Conservation (phyloP, 2,888 invertebrate genomes). For the Pseudoips prasinana region DNA sequence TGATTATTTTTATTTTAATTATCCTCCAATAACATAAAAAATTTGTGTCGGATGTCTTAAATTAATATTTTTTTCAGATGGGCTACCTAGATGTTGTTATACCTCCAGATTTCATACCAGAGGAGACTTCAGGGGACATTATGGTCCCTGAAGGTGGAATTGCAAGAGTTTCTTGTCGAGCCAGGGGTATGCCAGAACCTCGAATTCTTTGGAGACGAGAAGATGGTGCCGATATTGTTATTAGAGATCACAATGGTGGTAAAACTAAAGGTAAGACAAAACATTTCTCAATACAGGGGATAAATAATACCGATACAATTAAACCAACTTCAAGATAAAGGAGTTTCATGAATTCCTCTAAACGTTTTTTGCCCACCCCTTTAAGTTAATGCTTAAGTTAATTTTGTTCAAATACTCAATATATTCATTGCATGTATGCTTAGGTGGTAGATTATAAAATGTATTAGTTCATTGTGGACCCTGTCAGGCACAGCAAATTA, state of each 20-base stretch:
- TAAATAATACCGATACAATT: background rate
- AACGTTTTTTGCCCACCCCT: too few species aligned
- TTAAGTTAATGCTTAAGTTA: too few species aligned
- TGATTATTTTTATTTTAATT: too few species aligned
- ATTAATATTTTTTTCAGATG: slow-evolving; percentile 83
- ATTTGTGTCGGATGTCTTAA: too few species aligned
- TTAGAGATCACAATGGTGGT: slow-evolving; percentile 85
- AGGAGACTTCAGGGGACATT: slow-evolving; percentile 94
- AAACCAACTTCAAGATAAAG: slow-evolving; percentile 6
- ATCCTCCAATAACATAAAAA: too few species aligned
- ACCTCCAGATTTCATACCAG: slow-evolving; percentile 94
- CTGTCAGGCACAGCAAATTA: too few species aligned
- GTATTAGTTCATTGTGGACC: too few species aligned
- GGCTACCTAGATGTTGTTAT: slow-evolving; percentile 93
- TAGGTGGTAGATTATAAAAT: too few species aligned
- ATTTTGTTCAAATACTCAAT: too few species aligned
- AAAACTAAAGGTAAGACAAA: slow-evolving; percentile 84
- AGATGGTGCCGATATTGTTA: slow-evolving; percentile 89
- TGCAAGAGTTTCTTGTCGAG: slow-evolving; percentile 85
- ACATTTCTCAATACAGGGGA: slow-evolving; percentile 4
- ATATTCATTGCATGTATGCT: too few species aligned
- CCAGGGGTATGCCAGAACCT: slow-evolving; percentile 90
- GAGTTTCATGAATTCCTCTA: too few species aligned
- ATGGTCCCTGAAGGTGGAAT: slow-evolving; percentile 93
- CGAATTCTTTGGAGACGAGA: slow-evolving; percentile 92